Conservation (phyloP, 2,113 vertebrate genomes). For the Puma concolor region DNA sequence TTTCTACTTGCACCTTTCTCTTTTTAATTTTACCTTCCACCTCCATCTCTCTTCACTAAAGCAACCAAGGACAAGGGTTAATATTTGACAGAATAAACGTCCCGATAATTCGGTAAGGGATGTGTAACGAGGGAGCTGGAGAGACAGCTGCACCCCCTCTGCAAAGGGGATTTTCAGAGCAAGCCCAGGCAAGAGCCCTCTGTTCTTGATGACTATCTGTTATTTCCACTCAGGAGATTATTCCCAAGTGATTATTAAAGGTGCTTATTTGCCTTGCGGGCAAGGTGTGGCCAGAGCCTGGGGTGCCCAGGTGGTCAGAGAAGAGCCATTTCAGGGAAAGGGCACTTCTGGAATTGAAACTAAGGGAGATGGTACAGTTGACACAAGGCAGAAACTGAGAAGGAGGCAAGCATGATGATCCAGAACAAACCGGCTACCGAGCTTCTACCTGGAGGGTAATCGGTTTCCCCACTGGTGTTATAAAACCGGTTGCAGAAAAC, state of each 20-base stretch:
- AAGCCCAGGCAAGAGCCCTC: slow-evolving; percentile 67
- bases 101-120: not conserved
- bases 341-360: not conserved
- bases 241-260: slow-evolving; percentile 55
- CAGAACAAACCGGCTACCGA: not conserved
- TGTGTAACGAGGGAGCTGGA: not conserved
- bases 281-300: not conserved
- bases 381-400: not conserved
- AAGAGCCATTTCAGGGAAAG: slow-evolving; percentile 10
- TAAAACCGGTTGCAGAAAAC: slow-evolving; percentile 9
- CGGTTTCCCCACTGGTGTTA: not conserved
- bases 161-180: slow-evolving; percentile 60
- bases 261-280: slow-evolving; percentile 58
- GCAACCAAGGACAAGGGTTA: slow-evolving; percentile 3
- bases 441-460: not conserved
- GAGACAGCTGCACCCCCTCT: slow-evolving; percentile 6
- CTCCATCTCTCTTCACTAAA: not conserved
- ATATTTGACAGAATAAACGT: slow-evolving; percentile 54
- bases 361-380: not conserved
- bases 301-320: not conserved
- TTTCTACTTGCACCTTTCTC: not conserved
- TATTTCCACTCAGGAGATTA: slow-evolving; percentile 57
- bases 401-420: not conserved
- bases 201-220: slow-evolving; percentile 68
- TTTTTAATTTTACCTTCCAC: slow-evolving; percentile 13